Percentiles rank a stretch among this genome's conserved stretches.
These are phyloP conservation scores for Ceyx erithaca DNA, from an alignment of 2,797 vertebrate genomes.

Conservation along the genomic window DNA sequence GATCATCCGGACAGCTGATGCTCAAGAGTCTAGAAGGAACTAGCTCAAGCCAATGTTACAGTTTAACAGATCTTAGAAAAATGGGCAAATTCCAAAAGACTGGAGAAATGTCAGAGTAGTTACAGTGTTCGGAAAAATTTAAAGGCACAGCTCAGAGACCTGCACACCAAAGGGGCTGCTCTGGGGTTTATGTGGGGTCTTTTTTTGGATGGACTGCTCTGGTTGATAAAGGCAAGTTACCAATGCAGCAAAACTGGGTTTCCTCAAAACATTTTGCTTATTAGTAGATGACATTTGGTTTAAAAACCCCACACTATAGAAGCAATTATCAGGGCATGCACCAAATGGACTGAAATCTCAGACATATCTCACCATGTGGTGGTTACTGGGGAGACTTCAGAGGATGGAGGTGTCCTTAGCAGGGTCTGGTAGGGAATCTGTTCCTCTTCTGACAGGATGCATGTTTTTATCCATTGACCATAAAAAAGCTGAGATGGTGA, in stretches of 20 bases:
- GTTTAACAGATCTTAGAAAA: constrained; percentile 37
- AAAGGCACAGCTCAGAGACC: neutral
- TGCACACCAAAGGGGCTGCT: neutral
- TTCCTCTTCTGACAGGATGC: neutral
- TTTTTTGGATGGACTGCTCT: neutral
- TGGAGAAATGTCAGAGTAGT: neutral
- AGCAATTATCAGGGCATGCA: neutral
- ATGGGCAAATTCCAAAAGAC: neutral
- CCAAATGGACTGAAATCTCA: neutral
- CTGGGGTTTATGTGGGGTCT: neutral
- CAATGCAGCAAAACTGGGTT: neutral
- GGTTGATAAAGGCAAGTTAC: neutral
- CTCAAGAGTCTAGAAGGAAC: constrained; percentile 51
- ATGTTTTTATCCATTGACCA: neutral
- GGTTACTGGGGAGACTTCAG: neutral
- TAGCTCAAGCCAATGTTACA: neutral
- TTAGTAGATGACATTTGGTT: neutral
- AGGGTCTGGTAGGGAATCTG: neutral
- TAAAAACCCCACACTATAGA: accelerated
- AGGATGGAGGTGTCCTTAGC: neutral
- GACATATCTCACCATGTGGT: neutral
- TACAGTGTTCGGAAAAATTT: neutral
- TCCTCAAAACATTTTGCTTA: neutral
- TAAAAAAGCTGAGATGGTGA: neutral
- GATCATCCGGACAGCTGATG: constrained; percentile 63